Evolutionary conservation across 2,113 vertebrate genomes (phyloP), one percentile per base, ranked within the genome.

Genomic region (Bothrops jararaca): DNA sequence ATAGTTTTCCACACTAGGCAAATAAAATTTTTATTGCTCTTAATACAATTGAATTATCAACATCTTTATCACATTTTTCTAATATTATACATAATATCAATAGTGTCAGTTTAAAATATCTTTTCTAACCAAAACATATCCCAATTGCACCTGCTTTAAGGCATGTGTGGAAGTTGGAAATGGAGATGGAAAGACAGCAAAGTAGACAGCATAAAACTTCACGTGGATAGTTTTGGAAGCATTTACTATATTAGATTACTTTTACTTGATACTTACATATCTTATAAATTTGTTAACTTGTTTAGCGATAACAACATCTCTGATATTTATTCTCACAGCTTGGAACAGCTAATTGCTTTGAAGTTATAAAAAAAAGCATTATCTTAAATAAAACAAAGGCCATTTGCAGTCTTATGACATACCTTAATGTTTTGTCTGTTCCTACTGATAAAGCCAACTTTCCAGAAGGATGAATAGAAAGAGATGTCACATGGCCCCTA

Each of bases 381-480:
- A 9, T 39, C 42, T 92, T 39, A 69, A 92, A 88, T 92, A 86
- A 91, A 86, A 88, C 5, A 50, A 48, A 26, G 20, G 39, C 15
- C 13, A 22, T 92, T 88, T 54, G 89, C 52, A 80, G 50, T 3
- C 23, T 88, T 93, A 89, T 0, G 0, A 95, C 96, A 97, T 94
- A 99, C 99, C 99, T 98, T 92, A 99, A 97, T 24, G 98, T 99
- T 95, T 98, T 99, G 96, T 99, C 99, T 45, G 99, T 99, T 89
- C 99, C 99, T 0, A 99, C 99, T 52, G 99, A 98, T 69, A 99
- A 97, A 0, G 98, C 99, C 93, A 99, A 97, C 96, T 99, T 99
- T 94, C 99, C 99, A 80, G 99, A 99, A 0, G 99, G 99, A 95
- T 99, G 99, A 94, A 99, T 97, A 15, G 99, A 99, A 94, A 99